Conservation (phyloP, 2,797 vertebrate genomes). For the Hyperoplus lanceolatus region DNA sequence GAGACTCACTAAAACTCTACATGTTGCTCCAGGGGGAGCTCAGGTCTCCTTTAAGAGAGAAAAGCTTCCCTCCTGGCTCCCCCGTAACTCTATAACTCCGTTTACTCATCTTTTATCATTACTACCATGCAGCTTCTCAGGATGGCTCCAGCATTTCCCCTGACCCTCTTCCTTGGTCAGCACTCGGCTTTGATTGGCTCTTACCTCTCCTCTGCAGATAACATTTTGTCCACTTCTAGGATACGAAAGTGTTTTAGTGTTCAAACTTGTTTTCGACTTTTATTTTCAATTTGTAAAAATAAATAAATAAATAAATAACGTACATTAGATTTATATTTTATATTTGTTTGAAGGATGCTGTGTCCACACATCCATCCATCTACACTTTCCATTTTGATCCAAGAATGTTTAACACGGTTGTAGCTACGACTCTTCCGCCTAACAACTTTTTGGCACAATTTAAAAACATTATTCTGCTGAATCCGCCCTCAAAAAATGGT, state of each 20-base stretch:
- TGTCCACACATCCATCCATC: neutral
- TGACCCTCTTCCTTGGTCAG: conserved; percentile 42
- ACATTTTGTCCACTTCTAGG: neutral
- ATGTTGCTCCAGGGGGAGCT: neutral
- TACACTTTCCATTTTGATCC: neutral
- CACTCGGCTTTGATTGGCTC: neutral
- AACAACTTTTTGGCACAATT: neutral
- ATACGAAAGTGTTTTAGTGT: neutral
- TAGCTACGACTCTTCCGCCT: too few relatives aligned
- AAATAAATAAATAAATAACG: too few relatives aligned
- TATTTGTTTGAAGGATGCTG: neutral
- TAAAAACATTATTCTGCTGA: neutral
- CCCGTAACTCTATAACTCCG: neutral
- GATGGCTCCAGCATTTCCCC: conserved; percentile 17
- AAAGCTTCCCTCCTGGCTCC: neutral
- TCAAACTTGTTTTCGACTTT: neutral
- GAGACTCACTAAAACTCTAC: neutral
- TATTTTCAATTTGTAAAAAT: neutral
- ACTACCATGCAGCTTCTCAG: conserved; percentile 10
- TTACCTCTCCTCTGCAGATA: neutral
- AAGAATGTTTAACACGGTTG: neutral
- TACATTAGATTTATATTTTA: too few relatives aligned
- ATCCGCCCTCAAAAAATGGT: neutral
- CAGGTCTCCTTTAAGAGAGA: neutral
- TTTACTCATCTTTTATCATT: conserved; percentile 37